Evolutionary conservation across 2,888 invertebrate species (phyloP).

Genomic region (Hydroisotoma schaefferi): DNA sequence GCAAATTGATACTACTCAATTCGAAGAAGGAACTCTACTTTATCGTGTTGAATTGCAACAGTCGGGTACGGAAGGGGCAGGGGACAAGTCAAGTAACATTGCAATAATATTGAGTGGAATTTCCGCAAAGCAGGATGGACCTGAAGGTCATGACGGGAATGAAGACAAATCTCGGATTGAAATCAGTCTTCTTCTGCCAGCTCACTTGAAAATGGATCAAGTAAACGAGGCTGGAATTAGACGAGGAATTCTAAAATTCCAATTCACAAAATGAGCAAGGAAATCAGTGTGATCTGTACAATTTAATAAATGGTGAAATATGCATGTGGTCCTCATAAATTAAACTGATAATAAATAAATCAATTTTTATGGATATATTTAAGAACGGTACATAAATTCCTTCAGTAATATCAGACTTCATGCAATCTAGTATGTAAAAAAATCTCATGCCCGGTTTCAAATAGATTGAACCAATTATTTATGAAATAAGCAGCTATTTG

Average conservation of each 20-base stretch:
- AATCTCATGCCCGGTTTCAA: no score
- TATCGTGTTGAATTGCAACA: conserved; percentile 2
- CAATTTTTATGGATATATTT: no score
- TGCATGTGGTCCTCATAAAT: no score
- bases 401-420: no score
- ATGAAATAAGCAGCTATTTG: no score
- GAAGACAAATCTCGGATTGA: neutral
- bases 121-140: no score
- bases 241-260: neutral
- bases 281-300: neutral
- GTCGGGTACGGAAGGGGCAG: neutral
- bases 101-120: conserved; percentile 3
- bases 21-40: neutral
- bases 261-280: neutral
- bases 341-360: no score
- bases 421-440: no score
- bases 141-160: neutral
- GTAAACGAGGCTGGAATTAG: neutral
- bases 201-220: neutral
- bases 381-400: no score
- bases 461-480: no score
- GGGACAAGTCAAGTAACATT: neutral
- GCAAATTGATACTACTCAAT: neutral
- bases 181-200: neutral
- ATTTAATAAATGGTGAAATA: neutral